Percentiles rank a stretch among this genome's conserved stretches.
phyloP scores from a whole-genome alignment of 2,797 vertebrate genomes.

The Myotis vivesi region DNA sequence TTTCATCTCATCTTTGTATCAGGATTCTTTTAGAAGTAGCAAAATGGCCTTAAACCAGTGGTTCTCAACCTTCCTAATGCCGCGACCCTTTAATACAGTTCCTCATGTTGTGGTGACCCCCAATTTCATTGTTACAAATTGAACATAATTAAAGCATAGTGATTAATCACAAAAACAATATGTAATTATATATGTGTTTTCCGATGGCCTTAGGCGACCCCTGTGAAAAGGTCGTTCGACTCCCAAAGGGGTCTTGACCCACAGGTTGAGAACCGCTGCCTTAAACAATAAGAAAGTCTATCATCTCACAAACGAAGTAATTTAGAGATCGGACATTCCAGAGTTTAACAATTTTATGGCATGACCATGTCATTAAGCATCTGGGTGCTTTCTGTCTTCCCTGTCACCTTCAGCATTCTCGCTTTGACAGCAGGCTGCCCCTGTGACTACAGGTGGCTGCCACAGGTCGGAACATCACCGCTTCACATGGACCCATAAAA shows the following conservation, averaged over 20 bases:
- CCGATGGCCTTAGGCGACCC: no score
- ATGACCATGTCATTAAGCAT: fast-evolving
- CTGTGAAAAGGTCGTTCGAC: no score
- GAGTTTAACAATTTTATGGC: background rate
- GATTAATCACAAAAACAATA: no score
- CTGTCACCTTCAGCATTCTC: background rate
- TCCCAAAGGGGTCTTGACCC: no score
- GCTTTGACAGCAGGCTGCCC: background rate
- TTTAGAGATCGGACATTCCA: background rate
- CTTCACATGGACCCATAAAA: background rate
- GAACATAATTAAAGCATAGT: no score
- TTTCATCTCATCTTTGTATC: background rate
- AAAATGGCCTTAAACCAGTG: background rate
- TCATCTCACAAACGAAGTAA: background rate
- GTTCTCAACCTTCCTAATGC: no score
- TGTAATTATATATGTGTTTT: no score
- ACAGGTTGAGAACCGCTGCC: no score
- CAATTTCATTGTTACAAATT: no score
- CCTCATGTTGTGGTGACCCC: no score
- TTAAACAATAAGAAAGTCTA: background rate
- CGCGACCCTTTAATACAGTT: no score
- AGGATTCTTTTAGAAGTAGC: background rate
- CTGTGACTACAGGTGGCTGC: background rate
- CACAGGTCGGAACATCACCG: background rate
- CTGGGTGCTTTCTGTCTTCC: background rate